phyloP scores from a whole-genome alignment of 2,113 vertebrate species.

The Tauraco erythrolophus region DNA sequence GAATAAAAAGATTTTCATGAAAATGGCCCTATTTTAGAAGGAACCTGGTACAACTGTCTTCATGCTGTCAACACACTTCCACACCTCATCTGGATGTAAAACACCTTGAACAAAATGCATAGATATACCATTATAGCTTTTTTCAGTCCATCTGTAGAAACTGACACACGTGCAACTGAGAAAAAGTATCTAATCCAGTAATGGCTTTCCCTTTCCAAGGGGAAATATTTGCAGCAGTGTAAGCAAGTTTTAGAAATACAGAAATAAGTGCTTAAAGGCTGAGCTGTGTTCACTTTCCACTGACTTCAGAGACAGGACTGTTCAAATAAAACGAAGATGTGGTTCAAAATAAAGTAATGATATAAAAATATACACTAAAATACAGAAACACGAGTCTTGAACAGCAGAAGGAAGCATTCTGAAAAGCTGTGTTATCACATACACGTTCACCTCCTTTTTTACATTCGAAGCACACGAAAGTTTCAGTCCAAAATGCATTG shows the following conservation, averaged over 20 bases:
- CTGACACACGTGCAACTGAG: slow-evolving; percentile 34
- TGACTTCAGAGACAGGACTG: background rate
- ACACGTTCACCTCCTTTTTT: background rate
- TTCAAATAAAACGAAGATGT: background rate
- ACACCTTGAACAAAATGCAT: background rate
- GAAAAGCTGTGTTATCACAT: background rate
- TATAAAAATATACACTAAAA: background rate
- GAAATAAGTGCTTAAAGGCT: background rate
- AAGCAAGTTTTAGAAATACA: background rate
- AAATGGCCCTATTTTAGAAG: background rate
- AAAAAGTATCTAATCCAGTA: background rate
- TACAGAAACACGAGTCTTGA: background rate
- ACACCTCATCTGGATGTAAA: background rate
- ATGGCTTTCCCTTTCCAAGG: slow-evolving; percentile 27
- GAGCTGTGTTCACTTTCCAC: background rate
- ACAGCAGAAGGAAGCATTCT: background rate
- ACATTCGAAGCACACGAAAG: background rate
- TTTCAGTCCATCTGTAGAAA: background rate
- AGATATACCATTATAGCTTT: background rate
- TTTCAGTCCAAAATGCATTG: background rate
- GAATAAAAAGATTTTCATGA: background rate
- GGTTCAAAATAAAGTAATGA: background rate
- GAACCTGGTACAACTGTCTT: background rate
- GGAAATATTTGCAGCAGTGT: background rate
- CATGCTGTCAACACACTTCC: background rate